Conservation (phyloP, 2,888 invertebrate genomes). For the Chironomus riparius region DNA sequence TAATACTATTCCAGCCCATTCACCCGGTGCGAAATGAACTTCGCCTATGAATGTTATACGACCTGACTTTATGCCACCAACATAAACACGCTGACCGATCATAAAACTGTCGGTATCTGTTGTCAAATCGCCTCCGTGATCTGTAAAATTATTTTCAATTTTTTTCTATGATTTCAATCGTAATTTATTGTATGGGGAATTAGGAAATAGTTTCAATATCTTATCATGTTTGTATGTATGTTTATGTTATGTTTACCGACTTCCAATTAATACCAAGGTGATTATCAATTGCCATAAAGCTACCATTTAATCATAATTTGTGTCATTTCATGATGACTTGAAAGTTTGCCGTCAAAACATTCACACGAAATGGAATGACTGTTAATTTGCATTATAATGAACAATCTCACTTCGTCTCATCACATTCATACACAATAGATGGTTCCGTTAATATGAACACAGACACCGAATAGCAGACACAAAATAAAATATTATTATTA, state of each 20-base stretch:
- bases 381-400: too few relatives aligned
- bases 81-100: conserved; percentile 91
- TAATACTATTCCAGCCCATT: conserved; percentile 96
- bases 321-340: too few relatives aligned
- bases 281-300: too few relatives aligned
- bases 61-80: conserved; percentile 84
- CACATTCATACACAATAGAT: too few relatives aligned
- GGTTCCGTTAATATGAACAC: too few relatives aligned
- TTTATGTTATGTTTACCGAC: too few relatives aligned
- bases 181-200: neutral
- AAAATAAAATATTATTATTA: too few relatives aligned
- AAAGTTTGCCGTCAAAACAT: neutral
- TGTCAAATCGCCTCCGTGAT: conserved; percentile 73
- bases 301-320: too few relatives aligned
- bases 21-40: conserved; percentile 94
- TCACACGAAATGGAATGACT: neutral
- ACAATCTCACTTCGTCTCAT: too few relatives aligned
- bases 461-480: too few relatives aligned
- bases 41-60: conserved; percentile 90
- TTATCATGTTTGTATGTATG: neutral
- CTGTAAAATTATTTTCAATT: conserved; percentile 40
- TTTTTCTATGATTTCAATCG: neutral
- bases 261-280: too few relatives aligned
- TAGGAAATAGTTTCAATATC: neutral
- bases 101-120: conserved; percentile 92